Evolutionary conservation across 2,888 invertebrate genomes (phyloP).

Genomic region (Nasonovia ribisnigri): DNA sequence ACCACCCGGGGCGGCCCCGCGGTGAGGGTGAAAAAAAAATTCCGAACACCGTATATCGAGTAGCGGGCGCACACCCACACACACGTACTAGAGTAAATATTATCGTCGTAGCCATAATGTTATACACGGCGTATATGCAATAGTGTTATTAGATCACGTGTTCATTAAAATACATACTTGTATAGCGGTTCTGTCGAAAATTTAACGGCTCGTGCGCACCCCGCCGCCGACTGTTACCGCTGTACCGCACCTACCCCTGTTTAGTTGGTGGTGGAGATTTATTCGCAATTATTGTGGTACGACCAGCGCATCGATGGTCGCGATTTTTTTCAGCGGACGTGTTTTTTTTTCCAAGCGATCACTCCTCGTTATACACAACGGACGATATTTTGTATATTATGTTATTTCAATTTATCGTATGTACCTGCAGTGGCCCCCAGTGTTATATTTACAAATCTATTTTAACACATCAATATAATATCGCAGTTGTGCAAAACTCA

Average conservation of each 20-base stretch:
- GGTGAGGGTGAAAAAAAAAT: constrained; percentile 28
- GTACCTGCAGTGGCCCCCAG: too few species aligned
- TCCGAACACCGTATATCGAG: constrained; percentile 8
- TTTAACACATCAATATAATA: too few species aligned
- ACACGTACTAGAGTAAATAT: background rate
- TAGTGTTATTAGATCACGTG: background rate
- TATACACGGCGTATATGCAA: background rate
- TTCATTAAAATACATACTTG: background rate
- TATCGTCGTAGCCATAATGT: background rate
- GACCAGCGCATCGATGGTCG: too few species aligned
- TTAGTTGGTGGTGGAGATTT: background rate
- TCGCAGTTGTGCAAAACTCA: too few species aligned
- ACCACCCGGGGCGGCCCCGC: background rate
- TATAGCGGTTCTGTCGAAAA: constrained; percentile 13
- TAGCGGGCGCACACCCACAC: background rate
- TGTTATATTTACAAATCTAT: too few species aligned
- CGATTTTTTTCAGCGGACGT: background rate
- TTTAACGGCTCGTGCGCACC: background rate
- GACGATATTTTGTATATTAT: background rate
- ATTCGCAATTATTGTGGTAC: constrained; percentile 10
- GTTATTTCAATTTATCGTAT: background rate
- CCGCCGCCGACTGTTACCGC: background rate
- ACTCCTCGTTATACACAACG: background rate
- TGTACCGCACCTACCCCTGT: background rate
- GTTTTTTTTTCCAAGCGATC: background rate